phyloP scores from a whole-genome alignment of 2,888 invertebrate genomes.

The Limnephilus rhombicus region DNA sequence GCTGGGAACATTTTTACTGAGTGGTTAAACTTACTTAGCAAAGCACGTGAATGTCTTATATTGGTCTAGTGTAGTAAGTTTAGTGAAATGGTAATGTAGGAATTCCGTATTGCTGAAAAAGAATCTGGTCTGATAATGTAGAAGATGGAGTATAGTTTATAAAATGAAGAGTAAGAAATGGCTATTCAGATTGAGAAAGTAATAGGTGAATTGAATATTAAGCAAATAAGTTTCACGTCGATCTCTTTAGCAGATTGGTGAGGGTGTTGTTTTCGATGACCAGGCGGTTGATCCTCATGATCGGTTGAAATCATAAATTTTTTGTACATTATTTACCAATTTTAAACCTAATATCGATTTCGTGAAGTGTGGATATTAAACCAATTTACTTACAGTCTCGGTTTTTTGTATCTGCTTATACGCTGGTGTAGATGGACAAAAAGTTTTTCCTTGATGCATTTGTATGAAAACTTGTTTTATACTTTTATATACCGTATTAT shows the following conservation, averaged over 20 bases:
- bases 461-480: no score
- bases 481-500: no score
- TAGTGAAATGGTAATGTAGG: conserved; percentile 41
- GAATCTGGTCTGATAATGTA: conserved; percentile 17
- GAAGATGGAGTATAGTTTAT: not conserved
- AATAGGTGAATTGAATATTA: not conserved
- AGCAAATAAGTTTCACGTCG: not conserved
- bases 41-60: not conserved
- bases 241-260: not conserved
- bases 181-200: not conserved
- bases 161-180: not conserved
- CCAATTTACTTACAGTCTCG: no score
- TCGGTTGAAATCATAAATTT: no score
- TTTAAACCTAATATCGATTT: no score
- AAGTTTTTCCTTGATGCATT: no score
- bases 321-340: no score
- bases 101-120: conserved; percentile 24
- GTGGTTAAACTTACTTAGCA: not conserved
- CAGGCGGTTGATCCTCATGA: no score
- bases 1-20: not conserved
- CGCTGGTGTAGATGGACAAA: no score
- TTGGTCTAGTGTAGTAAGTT: conserved; percentile 5
- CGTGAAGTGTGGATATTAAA: no score
- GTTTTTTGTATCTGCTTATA: no score
- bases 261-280: not conserved